Evolutionary conservation across 2,888 invertebrate genomes (phyloP).

Genomic region (Napeogenes inachia): DNA sequence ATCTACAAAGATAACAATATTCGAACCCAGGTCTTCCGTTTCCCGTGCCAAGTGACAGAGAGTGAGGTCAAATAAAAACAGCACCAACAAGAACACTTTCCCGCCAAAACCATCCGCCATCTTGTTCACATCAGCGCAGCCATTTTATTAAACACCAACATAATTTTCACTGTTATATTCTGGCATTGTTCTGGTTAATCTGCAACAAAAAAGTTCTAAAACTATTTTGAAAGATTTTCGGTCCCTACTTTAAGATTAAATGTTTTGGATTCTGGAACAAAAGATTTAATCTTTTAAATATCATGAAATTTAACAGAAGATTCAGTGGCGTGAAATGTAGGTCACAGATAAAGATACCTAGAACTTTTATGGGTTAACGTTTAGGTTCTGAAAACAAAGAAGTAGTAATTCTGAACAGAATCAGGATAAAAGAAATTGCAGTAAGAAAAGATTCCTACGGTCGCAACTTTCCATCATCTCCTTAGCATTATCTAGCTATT

Average conservation of each 20-base stretch:
- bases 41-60: constrained; percentile 51
- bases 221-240: background rate
- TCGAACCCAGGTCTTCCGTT: constrained; percentile 62
- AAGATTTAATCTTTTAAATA: constrained; percentile 3
- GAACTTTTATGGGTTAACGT: constrained; percentile 4
- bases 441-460: background rate
- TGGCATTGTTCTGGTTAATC: constrained; percentile 35
- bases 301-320: constrained; percentile 3
- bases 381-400: constrained; percentile 6
- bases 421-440: constrained; percentile 6
- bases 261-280: background rate
- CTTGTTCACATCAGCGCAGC: constrained; percentile 38
- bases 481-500: background rate
- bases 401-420: constrained; percentile 3
- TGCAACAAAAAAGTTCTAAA: constrained; percentile 26
- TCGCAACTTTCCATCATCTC: constrained; percentile 4
- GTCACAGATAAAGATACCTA: constrained; percentile 1
- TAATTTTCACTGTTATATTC: constrained; percentile 17
- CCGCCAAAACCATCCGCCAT: constrained; percentile 58
- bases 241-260: background rate
- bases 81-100: constrained; percentile 49
- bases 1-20: constrained; percentile 19
- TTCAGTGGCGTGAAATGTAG: constrained; percentile 2
- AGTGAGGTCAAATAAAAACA: constrained; percentile 47
- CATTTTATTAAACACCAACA: constrained; percentile 27